Evolutionary conservation across 2,113 vertebrate species (phyloP), one percentile per base, ranked within the genome.

Genomic region (Gambusia affinis): DNA sequence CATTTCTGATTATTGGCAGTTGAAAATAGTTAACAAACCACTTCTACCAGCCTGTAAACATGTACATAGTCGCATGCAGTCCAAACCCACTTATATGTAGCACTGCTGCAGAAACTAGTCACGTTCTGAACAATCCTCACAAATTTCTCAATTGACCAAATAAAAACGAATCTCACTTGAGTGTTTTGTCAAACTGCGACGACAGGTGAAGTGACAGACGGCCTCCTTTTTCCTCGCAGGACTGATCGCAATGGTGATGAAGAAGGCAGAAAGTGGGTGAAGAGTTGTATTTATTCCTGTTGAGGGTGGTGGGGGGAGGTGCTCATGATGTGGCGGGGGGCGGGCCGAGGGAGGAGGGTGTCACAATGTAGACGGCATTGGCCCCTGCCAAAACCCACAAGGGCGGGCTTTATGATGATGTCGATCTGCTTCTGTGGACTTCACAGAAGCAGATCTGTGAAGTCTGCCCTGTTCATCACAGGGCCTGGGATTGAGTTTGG

Each of bases 251-350:
- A 64, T 72, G 79, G 71, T 61, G 29, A 83, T 61, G 29, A 83
- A 72, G 80, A 71, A 87, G 89, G 42, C 27, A 19, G 84, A 88
- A 0, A 0, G 0, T 0, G 12, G 1, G 1, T 60, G 29, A 60
- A 37, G 44, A 4, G 80, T 63, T 44, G 72, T 81, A 87, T 94
- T 94, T 95, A 95, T 91, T 2, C 10, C 0, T 28, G 28, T 2
- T 19, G 1, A 24, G 22, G 7, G 64, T 1, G 0, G 24, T 27
- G 79, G 84, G 91, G 80, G 84, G 91, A 67, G 76, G 82, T n/a
- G 60, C 72, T 2, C 15, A 47, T 84, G 88, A 88, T 79, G 88
- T 83, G 89, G 85, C 66, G 67, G 15, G 2, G 8, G 64, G 51
- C 22, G 51, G 51, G 51, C 10, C 51, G 0, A 14, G 37, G 37